phyloP scores from a whole-genome alignment of 2,888 invertebrate species.

The Parascotia fuliginaria region DNA sequence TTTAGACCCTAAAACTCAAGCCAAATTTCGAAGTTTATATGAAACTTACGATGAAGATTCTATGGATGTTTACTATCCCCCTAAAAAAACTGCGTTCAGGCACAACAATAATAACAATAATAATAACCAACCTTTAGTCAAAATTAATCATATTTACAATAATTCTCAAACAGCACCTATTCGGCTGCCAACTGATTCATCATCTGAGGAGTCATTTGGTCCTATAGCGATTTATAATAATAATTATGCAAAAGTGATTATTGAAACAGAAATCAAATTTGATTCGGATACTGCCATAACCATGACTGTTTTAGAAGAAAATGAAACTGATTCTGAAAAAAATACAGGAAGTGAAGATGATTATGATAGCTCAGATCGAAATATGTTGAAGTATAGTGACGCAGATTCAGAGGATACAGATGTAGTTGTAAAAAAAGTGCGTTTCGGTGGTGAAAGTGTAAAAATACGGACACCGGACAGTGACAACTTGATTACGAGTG shows the following conservation, averaged over 20 bases:
- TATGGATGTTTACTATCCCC: slow-evolving; percentile 77
- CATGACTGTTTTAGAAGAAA: slow-evolving; percentile 93
- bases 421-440: slow-evolving; percentile 88
- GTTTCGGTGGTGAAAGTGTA: slow-evolving; percentile 94
- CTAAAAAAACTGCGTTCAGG: slow-evolving; percentile 61
- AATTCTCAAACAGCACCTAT: slow-evolving; percentile 60
- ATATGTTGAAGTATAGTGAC: slow-evolving; percentile 87
- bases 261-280: slow-evolving; percentile 94
- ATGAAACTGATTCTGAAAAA: slow-evolving; percentile 77
- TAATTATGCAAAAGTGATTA: slow-evolving; percentile 88
- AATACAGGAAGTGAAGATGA: slow-evolving; percentile 78
- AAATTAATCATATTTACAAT: slow-evolving; percentile 70
- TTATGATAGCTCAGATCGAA: slow-evolving; percentile 75
- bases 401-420: slow-evolving; percentile 87
- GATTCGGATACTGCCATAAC: slow-evolving; percentile 92
- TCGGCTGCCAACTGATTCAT: slow-evolving; percentile 72
- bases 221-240: slow-evolving; percentile 68
- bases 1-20: slow-evolving; percentile 78
- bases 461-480: slow-evolving; percentile 95
- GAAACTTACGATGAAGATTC: slow-evolving; percentile 80
- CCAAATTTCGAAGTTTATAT: slow-evolving; percentile 77
- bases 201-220: slow-evolving; percentile 87
- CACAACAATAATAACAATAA: slow-evolving; percentile 55
- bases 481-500: slow-evolving; percentile 88
- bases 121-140: slow-evolving; percentile 64